Conservation (phyloP, 2,113 vertebrate genomes). For the Castor canadensis region DNA sequence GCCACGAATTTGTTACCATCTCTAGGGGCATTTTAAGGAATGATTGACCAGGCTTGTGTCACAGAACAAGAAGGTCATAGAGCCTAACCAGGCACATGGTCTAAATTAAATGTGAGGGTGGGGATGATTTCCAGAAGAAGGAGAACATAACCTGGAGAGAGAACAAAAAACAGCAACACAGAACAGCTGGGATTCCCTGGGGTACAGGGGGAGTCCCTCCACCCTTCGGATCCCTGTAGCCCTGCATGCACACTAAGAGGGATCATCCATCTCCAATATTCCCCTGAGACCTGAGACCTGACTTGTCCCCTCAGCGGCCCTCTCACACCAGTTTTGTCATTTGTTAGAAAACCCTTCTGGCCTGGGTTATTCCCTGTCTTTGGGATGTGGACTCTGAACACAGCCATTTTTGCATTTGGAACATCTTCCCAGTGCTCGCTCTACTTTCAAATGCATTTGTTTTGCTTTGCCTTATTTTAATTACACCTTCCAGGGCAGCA, state of each 20-base stretch:
- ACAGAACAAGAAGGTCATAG: not conserved
- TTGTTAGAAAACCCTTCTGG: no score
- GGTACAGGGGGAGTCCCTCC: not conserved
- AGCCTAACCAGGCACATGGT: not conserved
- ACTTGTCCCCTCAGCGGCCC: no score
- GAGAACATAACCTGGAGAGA: not conserved
- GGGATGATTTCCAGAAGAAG: not conserved
- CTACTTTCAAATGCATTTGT: not conserved
- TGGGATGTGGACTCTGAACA: not conserved
- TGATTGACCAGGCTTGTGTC: not conserved
- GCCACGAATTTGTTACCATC: not conserved
- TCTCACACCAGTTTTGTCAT: no score
- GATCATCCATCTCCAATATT: no score
- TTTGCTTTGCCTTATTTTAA: conserved; percentile 50
- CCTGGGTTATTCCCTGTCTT: no score
- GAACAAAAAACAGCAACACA: not conserved
- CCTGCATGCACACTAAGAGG: not conserved
- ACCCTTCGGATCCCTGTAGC: not conserved
- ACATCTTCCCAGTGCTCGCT: not conserved
- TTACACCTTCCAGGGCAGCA: conserved; percentile 37
- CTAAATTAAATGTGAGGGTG: not conserved
- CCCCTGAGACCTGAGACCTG: no score
- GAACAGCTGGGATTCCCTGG: not conserved
- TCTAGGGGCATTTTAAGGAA: not conserved
- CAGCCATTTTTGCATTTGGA: not conserved